These are phyloP conservation scores for Gnathonemus longibarbis DNA, from an alignment of 2,113 vertebrate genomes.

Conservation along the genomic window DNA sequence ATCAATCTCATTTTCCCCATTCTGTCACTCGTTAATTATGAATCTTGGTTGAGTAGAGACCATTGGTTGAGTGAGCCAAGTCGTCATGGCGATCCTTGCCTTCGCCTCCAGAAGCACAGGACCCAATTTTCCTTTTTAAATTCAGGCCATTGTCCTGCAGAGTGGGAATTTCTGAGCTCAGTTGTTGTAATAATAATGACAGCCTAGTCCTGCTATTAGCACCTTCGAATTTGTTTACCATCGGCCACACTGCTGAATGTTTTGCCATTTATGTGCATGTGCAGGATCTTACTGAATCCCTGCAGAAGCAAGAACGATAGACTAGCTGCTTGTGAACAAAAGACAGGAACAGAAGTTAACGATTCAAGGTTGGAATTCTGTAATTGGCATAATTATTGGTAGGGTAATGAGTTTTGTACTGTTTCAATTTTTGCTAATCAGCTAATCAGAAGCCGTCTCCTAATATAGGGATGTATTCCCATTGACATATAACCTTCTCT, in stretches of 20 bases:
- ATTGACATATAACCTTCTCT: not conserved
- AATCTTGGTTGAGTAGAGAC: conserved; percentile 49
- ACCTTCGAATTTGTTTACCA: not conserved
- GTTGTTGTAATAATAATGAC: not conserved
- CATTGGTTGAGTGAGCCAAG: conserved; percentile 23
- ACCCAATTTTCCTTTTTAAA: conserved; percentile 50
- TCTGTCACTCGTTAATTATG: conserved; percentile 62
- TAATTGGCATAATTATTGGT: not conserved
- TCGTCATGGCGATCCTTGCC: conserved; percentile 22
- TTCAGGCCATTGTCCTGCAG: conserved; percentile 36
- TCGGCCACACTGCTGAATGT: not conserved
- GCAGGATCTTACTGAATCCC: no score
- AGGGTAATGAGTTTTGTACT: not conserved
- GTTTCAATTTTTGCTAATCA: not conserved
- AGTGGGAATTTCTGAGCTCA: not conserved
- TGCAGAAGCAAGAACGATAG: not conserved
- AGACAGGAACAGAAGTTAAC: not conserved
- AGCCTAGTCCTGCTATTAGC: not conserved
- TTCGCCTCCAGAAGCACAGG: conserved; percentile 26
- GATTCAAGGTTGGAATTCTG: not conserved
- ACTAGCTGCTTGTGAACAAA: not conserved
- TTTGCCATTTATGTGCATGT: not conserved
- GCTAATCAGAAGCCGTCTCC: not conserved
- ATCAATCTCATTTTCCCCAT: conserved; percentile 44
- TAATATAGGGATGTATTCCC: not conserved